These are phyloP conservation scores for Pherbina coryleti DNA, from an alignment of 2,888 invertebrate species.

Conservation along the genomic window DNA sequence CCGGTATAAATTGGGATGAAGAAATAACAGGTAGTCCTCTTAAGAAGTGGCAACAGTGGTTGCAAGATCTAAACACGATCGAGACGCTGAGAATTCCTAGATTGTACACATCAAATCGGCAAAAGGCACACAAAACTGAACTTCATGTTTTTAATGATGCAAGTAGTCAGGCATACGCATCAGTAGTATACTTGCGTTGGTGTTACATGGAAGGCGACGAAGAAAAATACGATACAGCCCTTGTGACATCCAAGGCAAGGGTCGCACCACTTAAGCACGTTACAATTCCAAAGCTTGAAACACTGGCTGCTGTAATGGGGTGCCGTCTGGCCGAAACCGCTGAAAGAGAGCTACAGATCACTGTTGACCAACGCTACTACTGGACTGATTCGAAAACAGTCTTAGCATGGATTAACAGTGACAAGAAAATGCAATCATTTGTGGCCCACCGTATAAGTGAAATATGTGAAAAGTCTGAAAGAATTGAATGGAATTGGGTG, in stretches of 20 bases:
- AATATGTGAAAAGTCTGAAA: constrained; percentile 20
- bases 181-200: constrained; percentile 8
- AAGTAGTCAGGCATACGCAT: constrained; percentile 4
- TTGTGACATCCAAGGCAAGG: constrained; percentile 10
- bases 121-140: neutral
- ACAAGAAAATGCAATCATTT: constrained; percentile 11
- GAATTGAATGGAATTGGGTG: neutral
- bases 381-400: constrained; percentile 25
- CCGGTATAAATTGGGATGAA: constrained; percentile 1
- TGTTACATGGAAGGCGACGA: constrained; percentile 10
- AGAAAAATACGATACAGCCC: constrained; percentile 3
- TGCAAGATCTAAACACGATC: neutral
- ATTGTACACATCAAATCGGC: constrained; percentile 10
- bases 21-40: neutral
- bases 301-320: constrained; percentile 19
- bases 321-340: neutral
- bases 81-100: neutral
- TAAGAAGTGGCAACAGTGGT: constrained; percentile 19
- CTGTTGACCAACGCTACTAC: constrained; percentile 4
- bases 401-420: constrained; percentile 15
- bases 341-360: too few species aligned
- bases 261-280: constrained; percentile 23
- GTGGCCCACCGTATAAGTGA: constrained; percentile 18
- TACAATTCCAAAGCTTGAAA: too few species aligned
- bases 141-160: constrained; percentile 16